phyloP scores from a whole-genome alignment of 1,140 invertebrate species.

The Notospermus geniculatus region DNA sequence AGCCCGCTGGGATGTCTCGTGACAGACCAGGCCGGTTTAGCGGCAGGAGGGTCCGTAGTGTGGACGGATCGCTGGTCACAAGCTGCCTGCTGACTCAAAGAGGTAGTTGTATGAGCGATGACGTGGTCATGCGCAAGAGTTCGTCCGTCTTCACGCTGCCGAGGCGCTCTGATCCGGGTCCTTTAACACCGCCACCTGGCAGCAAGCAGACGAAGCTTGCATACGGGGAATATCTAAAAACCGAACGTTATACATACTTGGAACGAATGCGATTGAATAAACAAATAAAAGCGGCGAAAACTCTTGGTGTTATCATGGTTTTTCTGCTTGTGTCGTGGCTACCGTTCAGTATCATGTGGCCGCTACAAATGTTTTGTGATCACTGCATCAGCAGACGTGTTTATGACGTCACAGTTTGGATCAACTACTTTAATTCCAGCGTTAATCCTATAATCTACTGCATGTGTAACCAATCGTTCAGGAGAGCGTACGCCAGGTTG shows the following conservation, averaged over 20 bases:
- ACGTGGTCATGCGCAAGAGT: too few relatives aligned
- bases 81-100: too few relatives aligned
- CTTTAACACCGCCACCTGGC: too few relatives aligned
- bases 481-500: background rate
- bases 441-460: slow-evolving; percentile 3
- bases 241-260: slow-evolving; percentile 4
- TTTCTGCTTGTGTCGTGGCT: background rate
- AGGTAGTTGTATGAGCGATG: too few relatives aligned
- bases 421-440: slow-evolving; percentile 1
- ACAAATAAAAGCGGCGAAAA: slow-evolving; percentile 4
- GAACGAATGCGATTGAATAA: slow-evolving; percentile 1
- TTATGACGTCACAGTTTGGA: slow-evolving; percentile 9
- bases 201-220: too few relatives aligned
- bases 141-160: too few relatives aligned
- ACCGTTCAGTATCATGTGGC: slow-evolving; percentile 3
- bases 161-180: too few relatives aligned
- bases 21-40: too few relatives aligned
- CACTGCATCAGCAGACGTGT: slow-evolving; percentile 1
- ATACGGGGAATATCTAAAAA: background rate
- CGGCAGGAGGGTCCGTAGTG: too few relatives aligned
- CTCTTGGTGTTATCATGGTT: slow-evolving; percentile 1
- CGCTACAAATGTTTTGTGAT: background rate
- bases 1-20: too few relatives aligned
- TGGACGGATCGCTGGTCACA: too few relatives aligned
- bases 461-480: slow-evolving; percentile 4